A percentile compares a stretch with the other conserved stretches of the same genome.
These are phyloP conservation scores for Actinia tenebrosa DNA, from an alignment of 64 coral and sea anemone species.

Conservation along the genomic window DNA sequence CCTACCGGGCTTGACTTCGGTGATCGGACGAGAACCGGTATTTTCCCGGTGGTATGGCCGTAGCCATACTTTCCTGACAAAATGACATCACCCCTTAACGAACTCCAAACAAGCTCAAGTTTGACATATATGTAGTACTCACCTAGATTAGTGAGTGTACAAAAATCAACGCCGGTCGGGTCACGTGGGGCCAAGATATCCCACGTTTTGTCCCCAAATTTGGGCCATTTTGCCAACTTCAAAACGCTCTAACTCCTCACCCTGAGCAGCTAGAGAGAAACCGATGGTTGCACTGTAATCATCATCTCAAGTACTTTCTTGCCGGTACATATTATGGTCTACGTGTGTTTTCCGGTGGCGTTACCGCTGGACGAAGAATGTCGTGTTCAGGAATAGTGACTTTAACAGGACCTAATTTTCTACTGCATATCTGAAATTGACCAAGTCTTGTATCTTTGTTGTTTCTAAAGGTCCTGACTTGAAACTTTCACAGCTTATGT, in stretches of 20 bases:
- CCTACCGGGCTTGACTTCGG: neutral
- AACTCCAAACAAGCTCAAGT: neutral
- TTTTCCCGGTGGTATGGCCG: no score
- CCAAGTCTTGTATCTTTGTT: neutral
- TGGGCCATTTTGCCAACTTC: neutral
- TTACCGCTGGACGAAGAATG: neutral
- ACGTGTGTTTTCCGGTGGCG: neutral
- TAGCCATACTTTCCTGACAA: neutral
- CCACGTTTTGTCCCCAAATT: neutral
- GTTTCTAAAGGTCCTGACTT: neutral
- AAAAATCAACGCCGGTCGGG: neutral
- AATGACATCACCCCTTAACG: neutral
- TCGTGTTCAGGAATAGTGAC: neutral
- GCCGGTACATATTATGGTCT: neutral
- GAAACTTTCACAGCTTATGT: neutral
- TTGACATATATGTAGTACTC: neutral
- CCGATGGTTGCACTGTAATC: neutral
- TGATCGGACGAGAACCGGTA: no score
- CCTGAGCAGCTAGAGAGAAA: neutral
- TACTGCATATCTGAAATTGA: neutral
- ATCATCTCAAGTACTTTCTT: neutral
- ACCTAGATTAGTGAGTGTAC: neutral
- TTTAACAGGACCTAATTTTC: neutral
- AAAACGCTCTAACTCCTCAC: neutral
- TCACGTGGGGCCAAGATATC: neutral